Conservation (phyloP, 2,888 invertebrate genomes). For the Drosophila longiperda region DNA sequence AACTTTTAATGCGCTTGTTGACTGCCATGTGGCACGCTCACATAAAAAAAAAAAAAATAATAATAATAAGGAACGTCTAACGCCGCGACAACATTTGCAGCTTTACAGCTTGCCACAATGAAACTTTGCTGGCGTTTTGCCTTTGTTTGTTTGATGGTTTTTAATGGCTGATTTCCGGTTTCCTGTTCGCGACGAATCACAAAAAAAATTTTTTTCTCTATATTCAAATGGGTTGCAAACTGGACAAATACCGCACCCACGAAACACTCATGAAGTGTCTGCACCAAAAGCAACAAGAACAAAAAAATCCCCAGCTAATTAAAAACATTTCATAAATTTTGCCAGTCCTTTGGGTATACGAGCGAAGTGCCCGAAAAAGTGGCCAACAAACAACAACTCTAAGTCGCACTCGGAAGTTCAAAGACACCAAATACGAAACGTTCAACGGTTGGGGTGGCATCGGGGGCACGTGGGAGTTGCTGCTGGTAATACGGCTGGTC, state of each 20-base stretch:
- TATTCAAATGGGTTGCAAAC: constrained; percentile 62
- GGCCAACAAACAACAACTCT: constrained; percentile 53
- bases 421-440: constrained; percentile 33
- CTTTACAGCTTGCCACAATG: constrained; percentile 74
- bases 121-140: constrained; percentile 55
- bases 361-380: constrained; percentile 48
- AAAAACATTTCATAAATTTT: constrained; percentile 78
- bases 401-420: constrained; percentile 34
- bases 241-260: constrained; percentile 34
- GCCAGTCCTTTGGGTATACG: constrained; percentile 61
- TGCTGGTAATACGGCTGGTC: constrained; percentile 54
- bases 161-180: constrained; percentile 72
- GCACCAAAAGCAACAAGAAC: constrained; percentile 23
- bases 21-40: constrained; percentile 59
- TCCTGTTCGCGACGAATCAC: constrained; percentile 38
- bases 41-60: background rate
- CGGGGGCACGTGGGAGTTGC: background rate
- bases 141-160: constrained; percentile 68
- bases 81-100: constrained; percentile 55
- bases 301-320: constrained; percentile 62
- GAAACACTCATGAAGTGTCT: background rate
- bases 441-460: background rate
- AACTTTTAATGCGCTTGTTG: constrained; percentile 68
- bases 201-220: constrained; percentile 39
- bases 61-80: background rate